Evolutionary conservation across 2,113 vertebrate genomes (phyloP).

Genomic region (Aldabrachelys gigantea): DNA sequence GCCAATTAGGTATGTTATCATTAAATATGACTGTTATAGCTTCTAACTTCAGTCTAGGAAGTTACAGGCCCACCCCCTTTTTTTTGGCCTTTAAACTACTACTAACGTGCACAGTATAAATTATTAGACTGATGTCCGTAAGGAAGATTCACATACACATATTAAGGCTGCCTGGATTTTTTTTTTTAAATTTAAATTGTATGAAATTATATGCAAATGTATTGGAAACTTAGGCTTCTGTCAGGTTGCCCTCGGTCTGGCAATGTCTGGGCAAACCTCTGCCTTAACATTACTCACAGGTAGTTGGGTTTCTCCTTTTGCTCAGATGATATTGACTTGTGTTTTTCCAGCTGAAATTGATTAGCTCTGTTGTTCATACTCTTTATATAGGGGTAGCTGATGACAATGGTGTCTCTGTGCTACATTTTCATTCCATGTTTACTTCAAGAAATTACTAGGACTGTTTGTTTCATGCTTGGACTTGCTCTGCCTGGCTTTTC

Average conservation of each 20-base stretch:
- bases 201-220: background rate
- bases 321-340: background rate
- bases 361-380: background rate
- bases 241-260: background rate
- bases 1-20: background rate
- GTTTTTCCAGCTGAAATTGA: background rate
- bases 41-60: background rate
- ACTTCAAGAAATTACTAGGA: background rate
- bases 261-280: background rate
- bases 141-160: background rate
- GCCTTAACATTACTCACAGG: background rate
- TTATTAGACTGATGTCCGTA: background rate
- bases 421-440: background rate
- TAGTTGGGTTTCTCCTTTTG: background rate
- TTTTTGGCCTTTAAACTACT: accelerated
- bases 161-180: background rate
- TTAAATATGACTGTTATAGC: background rate
- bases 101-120: background rate
- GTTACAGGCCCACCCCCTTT: background rate
- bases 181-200: background rate
- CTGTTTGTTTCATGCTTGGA: background rate
- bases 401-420: background rate
- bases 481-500: background rate
- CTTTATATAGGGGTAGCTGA: background rate
- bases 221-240: background rate